Conservation (phyloP, 2,888 invertebrate genomes). For the Acanthococcus lagerstroemiae region DNA sequence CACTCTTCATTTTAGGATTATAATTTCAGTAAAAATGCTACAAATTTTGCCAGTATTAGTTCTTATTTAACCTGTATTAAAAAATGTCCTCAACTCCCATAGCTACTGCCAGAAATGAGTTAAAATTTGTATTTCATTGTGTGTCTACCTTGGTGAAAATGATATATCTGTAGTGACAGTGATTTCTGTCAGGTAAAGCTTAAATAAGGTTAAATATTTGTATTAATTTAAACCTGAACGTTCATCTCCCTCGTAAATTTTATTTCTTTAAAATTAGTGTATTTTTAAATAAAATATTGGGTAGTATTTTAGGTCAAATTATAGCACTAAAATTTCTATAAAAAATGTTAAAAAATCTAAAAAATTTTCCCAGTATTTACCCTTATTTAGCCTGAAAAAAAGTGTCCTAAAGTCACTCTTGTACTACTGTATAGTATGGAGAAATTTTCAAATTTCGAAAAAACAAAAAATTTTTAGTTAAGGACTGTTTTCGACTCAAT, state of each 20-base stretch:
- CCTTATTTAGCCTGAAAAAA: slow-evolving; percentile 11
- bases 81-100: too few species aligned
- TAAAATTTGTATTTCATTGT: neutral
- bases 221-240: slow-evolving; percentile 10
- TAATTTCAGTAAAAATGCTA: too few species aligned
- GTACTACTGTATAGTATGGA: too few species aligned
- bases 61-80: too few species aligned
- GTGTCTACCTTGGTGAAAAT: neutral
- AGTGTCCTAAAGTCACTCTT: slow-evolving; percentile 1
- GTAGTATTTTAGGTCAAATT: slow-evolving; percentile 10
- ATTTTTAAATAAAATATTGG: slow-evolving; percentile 14
- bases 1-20: too few species aligned
- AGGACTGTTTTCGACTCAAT: too few species aligned
- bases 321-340: slow-evolving; percentile 9
- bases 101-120: too few species aligned
- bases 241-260: slow-evolving; percentile 1
- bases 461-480: too few species aligned
- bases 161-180: neutral
- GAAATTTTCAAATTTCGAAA: too few species aligned
- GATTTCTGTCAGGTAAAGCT: neutral
- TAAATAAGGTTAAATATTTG: neutral
- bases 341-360: slow-evolving; percentile 4
- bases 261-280: slow-evolving; percentile 12
- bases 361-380: slow-evolving; percentile 7
- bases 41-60: too few species aligned